A percentile compares a stretch with the other conserved stretches of the same genome.
Evolutionary conservation across 1,140 invertebrate species (phyloP).

Genomic region (Anastrepha obliqua): DNA sequence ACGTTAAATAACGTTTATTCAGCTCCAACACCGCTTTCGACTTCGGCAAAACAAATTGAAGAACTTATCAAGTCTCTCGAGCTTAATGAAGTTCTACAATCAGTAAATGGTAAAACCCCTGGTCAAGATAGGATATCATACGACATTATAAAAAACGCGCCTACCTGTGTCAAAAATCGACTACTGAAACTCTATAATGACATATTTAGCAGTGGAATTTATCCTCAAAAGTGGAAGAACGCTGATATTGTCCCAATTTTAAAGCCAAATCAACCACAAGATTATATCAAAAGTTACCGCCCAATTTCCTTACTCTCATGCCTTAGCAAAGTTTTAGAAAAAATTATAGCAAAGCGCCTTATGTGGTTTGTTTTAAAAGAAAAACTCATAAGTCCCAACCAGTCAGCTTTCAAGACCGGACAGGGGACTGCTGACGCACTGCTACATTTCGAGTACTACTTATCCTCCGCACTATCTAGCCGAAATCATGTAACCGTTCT

Average conservation of each 20-base stretch:
- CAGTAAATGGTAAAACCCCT: conserved; percentile 20
- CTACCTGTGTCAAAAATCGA: neutral
- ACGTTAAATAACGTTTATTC: too few species aligned
- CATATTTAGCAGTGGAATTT: conserved; percentile 28
- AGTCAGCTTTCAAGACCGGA: conserved; percentile 59
- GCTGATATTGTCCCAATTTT: too few species aligned
- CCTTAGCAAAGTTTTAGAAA: too few species aligned
- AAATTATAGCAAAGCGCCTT: too few species aligned
- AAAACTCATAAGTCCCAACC: conserved; percentile 58
- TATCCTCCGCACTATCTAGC: conserved; percentile 56
- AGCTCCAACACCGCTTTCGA: too few species aligned
- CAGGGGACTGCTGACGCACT: conserved; percentile 57
- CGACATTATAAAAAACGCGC: conserved; percentile 37
- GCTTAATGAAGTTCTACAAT: neutral
- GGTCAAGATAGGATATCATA: conserved; percentile 48
- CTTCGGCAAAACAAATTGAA: too few species aligned
- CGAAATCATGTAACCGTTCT: conserved; percentile 60
- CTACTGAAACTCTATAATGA: conserved; percentile 28
- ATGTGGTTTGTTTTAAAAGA: too few species aligned
- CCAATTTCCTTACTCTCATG: too few species aligned
- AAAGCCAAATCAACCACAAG: too few species aligned
- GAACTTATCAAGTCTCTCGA: too few species aligned
- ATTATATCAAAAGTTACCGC: too few species aligned
- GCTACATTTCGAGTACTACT: conserved; percentile 56
- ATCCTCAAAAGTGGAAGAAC: conserved; percentile 46